A percentile compares a stretch with the other conserved stretches of the same genome.
Conservation (phyloP, 1,140 invertebrate species). For the Apis dorsata region DNA sequence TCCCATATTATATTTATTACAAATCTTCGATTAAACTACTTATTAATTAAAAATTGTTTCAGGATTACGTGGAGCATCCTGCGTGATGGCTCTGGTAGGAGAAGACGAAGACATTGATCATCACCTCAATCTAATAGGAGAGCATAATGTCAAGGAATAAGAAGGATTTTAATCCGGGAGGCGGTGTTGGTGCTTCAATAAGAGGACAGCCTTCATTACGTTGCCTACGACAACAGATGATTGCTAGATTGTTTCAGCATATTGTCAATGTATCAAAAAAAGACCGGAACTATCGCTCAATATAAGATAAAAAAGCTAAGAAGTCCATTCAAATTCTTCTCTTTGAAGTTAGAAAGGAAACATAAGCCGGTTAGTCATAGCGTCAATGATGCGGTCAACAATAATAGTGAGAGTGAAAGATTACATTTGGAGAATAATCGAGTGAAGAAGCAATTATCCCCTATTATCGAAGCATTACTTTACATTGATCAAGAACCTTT, state of each 20-base stretch:
- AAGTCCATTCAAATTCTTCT: conserved; percentile 70
- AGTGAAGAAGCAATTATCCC: conserved; percentile 85
- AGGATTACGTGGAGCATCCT: conserved; percentile 75
- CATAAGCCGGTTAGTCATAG: conserved; percentile 64
- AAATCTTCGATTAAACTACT: neutral
- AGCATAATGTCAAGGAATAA: conserved; percentile 83
- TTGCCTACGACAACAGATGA: conserved; percentile 76
- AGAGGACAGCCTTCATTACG: conserved; percentile 84
- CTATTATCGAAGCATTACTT: conserved; percentile 79
- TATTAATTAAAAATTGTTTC: conserved; percentile 64
- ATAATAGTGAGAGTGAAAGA: conserved; percentile 71
- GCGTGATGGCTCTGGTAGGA: conserved; percentile 75
- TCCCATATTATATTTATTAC: neutral
- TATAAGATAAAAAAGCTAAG: conserved; percentile 80
- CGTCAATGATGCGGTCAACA: conserved; percentile 76
- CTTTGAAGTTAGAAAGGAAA: conserved; percentile 73
- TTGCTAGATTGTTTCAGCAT: conserved; percentile 84
- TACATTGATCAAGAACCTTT: conserved; percentile 81
- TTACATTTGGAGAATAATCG: conserved; percentile 61
- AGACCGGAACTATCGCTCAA: conserved; percentile 78
- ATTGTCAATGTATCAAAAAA: conserved; percentile 81
- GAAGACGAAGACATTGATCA: conserved; percentile 78
- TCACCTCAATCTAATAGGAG: conserved; percentile 83
- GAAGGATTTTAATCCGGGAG: conserved; percentile 77
- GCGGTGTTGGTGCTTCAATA: conserved; percentile 85